Evolutionary conservation across 2,113 vertebrate genomes (phyloP).

Genomic region (Phrynosoma platyrhinos): DNA sequence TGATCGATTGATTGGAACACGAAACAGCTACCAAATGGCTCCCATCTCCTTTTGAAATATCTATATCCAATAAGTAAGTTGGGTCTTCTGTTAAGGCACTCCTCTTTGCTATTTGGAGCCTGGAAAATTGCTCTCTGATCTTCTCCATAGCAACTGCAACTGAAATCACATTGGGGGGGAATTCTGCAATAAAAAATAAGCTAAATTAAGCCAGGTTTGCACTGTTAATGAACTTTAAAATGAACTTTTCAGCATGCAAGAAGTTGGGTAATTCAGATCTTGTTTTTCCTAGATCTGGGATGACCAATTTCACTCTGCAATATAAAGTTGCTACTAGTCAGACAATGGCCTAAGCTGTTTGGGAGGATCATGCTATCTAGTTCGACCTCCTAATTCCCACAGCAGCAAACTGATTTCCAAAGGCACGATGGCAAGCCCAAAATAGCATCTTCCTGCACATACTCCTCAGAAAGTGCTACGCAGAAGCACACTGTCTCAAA

Average conservation of each 20-base stretch:
- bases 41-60: constrained; percentile 54
- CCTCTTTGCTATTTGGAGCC: constrained; percentile 81
- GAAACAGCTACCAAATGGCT: constrained; percentile 78
- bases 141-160: constrained; percentile 77
- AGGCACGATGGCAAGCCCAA: background rate
- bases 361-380: too few species aligned
- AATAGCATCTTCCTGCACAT: background rate
- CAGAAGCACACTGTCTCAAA: too few species aligned
- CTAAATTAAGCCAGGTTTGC: constrained; percentile 33
- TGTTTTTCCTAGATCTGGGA: background rate
- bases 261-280: background rate
- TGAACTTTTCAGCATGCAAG: background rate
- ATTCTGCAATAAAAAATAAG: constrained; percentile 61
- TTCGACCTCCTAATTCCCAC: too few species aligned
- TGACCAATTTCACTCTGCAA: background rate
- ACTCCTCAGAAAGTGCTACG: too few species aligned
- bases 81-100: constrained; percentile 69
- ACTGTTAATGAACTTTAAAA: background rate
- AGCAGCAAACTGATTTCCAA: background rate
- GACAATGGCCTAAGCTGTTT: too few species aligned
- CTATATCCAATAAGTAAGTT: constrained; percentile 81
- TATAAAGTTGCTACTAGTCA: too few species aligned
- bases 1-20: constrained; percentile 82
- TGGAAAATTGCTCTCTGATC: constrained; percentile 81
- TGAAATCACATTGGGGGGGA: constrained; percentile 9